Evolutionary conservation across 1,140 invertebrate species (phyloP), one percentile per base, ranked within the genome.

Genomic region (Cherax destructor): DNA sequence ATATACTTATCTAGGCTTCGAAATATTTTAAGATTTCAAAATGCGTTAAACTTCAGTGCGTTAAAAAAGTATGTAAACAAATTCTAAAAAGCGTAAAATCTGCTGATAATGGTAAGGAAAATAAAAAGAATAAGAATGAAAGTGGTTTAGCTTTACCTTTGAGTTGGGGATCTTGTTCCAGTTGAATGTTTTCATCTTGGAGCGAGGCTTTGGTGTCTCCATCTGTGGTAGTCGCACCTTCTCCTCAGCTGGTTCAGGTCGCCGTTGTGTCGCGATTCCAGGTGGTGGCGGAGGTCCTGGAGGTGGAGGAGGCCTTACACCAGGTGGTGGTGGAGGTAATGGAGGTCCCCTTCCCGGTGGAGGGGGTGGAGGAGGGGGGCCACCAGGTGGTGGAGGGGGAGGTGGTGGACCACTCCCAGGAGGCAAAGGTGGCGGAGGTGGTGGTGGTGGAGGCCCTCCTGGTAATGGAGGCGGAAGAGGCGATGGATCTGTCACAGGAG

Each of bases 181-280:
- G 94, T 99, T 99, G 90, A 98, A 96, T 6, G 98, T 98, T 95
- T 98, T 98, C 98, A 98, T 98, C 94, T 98, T 98, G n/a, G 97
- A 96, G 94, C 97, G 97, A 5, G 98, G 98, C 76, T 97, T 96
- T 0, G 98, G 98, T 72, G 96, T 98, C 93, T 97, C 97, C 94
- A 98, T 97, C 94, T 98, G 97, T 3, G 97, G 97, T 93, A 98
- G 95, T 93, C 86, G n/a, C 88, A 74, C 11, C 91, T 83, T 52
- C 93, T 94, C 89, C 93, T 93, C 94, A 94, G 92, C 21, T 94
- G 88, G 56, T 89, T 91, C 85, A 92, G 93, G 21, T 94, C 94
- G 94, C 1, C 88, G 91, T 76, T 86, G 86, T 11, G 79, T 92
- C n/a, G 56, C 77, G 49, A n/a, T 83, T 52, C 47, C 93, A 30